These are phyloP conservation scores for Maniola hyperantus DNA, from an alignment of 2,888 invertebrate species.

Conservation along the genomic window DNA sequence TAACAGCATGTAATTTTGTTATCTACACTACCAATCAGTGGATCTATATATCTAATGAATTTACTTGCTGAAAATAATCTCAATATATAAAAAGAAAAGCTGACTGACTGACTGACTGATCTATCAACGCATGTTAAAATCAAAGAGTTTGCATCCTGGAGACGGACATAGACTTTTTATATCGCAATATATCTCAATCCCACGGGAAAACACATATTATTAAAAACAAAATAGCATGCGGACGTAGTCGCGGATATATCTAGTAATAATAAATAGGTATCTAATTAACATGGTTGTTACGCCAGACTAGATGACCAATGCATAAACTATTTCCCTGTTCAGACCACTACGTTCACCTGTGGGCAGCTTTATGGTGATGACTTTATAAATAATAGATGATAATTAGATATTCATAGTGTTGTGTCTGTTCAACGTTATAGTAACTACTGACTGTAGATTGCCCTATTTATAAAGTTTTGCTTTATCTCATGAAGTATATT, in stretches of 20 bases:
- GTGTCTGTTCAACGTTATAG: constrained; percentile 15
- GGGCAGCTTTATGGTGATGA: constrained; percentile 49
- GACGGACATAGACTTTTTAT: no score
- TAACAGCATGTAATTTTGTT: constrained; percentile 12
- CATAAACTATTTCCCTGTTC: constrained; percentile 39
- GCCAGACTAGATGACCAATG: constrained; percentile 33
- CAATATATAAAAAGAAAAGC: no score
- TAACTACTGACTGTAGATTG: neutral
- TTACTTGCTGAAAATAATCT: neutral
- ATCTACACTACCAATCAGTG: constrained; percentile 4
- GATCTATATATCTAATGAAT: neutral
- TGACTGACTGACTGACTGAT: no score
- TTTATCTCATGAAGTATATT: no score
- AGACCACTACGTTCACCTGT: constrained; percentile 33
- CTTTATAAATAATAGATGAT: constrained; percentile 54
- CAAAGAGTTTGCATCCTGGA: no score
- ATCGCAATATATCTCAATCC: no score
- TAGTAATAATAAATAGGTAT: constrained; percentile 4
- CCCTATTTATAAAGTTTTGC: neutral
- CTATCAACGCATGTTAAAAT: no score
- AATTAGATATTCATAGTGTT: constrained; percentile 36
- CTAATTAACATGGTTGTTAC: constrained; percentile 29
- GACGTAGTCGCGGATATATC: neutral
- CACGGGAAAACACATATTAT: no score
- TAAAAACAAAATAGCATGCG: no score